Base-by-base conservation (phyloP, 2,888 invertebrate species). In the Drosophila austrosaltans region DNA sequence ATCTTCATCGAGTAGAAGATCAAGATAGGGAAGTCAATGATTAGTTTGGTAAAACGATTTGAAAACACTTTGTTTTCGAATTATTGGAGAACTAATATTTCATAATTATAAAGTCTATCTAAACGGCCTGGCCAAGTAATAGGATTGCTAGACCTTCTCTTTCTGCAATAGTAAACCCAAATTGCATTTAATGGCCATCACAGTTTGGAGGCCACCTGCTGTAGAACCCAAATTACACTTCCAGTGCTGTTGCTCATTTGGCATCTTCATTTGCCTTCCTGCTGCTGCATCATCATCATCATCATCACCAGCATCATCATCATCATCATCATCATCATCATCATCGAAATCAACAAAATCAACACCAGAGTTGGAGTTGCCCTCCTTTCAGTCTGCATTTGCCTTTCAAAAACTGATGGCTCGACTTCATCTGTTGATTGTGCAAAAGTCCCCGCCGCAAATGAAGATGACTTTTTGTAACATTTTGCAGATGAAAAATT, bases 351-450 rank as follows among this genome's bases (percentile, higher is more conserved):
- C 66, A 66, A 62, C 59, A 70, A 79, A 77, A 75, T 58, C 72
- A 73, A 73, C 67, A 73, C 44, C 16, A 16, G 44, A 57, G 30
- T 28, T 28, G 28, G 30, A 67, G 74, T 67, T 86, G 82, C 66
- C 87, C 82, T 82, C 87, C 82, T 83, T 86, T 83, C 87, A 44
- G 74, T 72, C 67, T 58, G 48, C 69, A 53, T 63, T 57, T 57
- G 69, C 75, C 71, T 77, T 69, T 83, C 75, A 77, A 71, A 76
- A n/a, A 77, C 68, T 74, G 64, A 66, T 72, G 58, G 22, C 32
- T 60, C 42, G 42, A 60, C 40, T 60, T 48, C 53, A 16, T 12
- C 36, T 62, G 25, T 62, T 20, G 53, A 53, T 69, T 74, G 63
- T 74, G 75, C 75, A 75, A 65, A 60, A 62, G 64, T 59, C 42